A percentile compares a stretch with the other conserved stretches of the same genome.
phyloP scores from a whole-genome alignment of 2,797 vertebrate species.

The Pteropus rufus region DNA sequence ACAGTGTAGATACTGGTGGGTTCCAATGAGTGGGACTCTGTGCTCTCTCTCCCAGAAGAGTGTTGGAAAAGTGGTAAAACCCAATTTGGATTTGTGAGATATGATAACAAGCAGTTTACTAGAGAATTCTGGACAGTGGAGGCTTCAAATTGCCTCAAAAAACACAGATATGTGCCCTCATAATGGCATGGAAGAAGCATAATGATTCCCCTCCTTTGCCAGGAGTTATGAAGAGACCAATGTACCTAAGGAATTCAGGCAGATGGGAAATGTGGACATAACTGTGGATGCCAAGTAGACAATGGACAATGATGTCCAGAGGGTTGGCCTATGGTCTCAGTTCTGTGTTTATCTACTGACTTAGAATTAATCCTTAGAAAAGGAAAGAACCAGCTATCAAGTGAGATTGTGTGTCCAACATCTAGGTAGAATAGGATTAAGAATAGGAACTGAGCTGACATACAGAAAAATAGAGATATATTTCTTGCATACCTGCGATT shows the following conservation, averaged over 20 bases:
- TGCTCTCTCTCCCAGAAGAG: not conserved
- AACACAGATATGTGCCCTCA: not conserved
- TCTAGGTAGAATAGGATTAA: not conserved
- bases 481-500: not conserved
- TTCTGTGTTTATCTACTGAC: not conserved
- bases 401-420: not conserved
- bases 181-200: not conserved
- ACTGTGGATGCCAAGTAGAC: not conserved
- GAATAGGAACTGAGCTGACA: not conserved
- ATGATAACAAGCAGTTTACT: not conserved
- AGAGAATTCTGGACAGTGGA: not conserved
- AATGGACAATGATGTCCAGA: not conserved
- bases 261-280: not conserved
- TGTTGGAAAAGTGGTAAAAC: not conserved
- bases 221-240: not conserved
- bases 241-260: not conserved
- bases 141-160: not conserved
- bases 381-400: not conserved
- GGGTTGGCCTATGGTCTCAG: not conserved
- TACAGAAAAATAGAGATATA: not conserved
- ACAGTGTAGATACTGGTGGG: not conserved
- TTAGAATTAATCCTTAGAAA: not conserved
- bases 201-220: not conserved
- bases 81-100: not conserved
- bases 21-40: not conserved